phyloP scores from a whole-genome alignment of 2,797 vertebrate species.

The Paedocypris micromegethes region DNA sequence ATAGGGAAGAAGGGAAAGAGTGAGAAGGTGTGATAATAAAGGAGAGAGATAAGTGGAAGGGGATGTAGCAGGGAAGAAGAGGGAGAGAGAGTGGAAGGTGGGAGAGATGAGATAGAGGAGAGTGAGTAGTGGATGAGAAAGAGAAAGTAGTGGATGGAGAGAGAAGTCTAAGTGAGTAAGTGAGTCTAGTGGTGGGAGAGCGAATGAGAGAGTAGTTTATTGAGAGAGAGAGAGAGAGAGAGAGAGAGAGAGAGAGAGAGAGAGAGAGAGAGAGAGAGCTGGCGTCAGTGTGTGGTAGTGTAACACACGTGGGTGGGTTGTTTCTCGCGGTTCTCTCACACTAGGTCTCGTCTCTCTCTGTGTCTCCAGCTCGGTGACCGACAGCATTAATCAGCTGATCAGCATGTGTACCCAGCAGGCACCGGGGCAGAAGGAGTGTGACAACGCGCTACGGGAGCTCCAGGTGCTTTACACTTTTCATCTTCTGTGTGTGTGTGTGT shows the following conservation, averaged over 20 bases:
- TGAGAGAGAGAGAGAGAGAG: no score
- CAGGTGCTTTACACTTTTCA: slow-evolving; percentile 69
- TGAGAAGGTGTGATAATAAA: no score
- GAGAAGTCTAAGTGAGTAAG: no score
- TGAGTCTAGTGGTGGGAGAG: no score
- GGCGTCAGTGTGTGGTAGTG: slow-evolving; percentile 26
- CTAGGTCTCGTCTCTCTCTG: slow-evolving; percentile 29
- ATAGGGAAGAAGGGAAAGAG: no score
- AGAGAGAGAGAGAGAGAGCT: slow-evolving; percentile 10
- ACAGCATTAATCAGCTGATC: slow-evolving; percentile 98
- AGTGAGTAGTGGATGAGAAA: no score
- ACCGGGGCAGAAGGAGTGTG: slow-evolving; percentile 93
- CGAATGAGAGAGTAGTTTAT: no score
- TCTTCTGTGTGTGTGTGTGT: background rate
- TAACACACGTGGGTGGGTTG: slow-evolving; percentile 44
- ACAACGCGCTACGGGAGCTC: slow-evolving; percentile 89
- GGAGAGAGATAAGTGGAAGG: no score
- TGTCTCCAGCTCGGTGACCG: slow-evolving; percentile 82
- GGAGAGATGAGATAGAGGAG: background rate
- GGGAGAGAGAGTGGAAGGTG: slow-evolving; percentile 10
- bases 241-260: background rate
- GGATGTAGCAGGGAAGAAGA: background rate
- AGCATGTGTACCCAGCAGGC: slow-evolving; percentile 97
- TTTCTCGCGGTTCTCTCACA: slow-evolving; percentile 39
- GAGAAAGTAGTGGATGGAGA: no score